These are phyloP conservation scores for Dryoscopus gambensis DNA, from an alignment of 2,113 vertebrate species.

Conservation along the genomic window DNA sequence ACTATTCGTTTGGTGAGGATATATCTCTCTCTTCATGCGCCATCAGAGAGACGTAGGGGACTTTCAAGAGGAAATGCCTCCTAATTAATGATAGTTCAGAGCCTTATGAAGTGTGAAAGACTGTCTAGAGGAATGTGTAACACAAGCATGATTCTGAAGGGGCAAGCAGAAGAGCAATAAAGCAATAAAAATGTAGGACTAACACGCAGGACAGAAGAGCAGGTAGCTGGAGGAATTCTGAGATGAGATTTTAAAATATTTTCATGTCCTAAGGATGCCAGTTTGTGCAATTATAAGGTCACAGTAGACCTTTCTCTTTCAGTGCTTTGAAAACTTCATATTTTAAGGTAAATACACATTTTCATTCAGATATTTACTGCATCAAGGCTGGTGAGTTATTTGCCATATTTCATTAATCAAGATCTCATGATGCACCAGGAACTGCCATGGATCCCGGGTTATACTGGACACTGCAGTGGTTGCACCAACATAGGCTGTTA, in stretches of 20 bases:
- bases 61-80: slow-evolving; percentile 45
- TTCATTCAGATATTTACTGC: neutral
- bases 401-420: neutral
- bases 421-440: neutral
- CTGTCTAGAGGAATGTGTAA: slow-evolving; percentile 22
- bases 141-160: slow-evolving; percentile 14
- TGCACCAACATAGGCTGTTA: neutral
- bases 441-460: neutral
- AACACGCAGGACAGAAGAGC: neutral
- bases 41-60: slow-evolving; percentile 11
- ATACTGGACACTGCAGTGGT: neutral
- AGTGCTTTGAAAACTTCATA: neutral
- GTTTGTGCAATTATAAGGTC: neutral
- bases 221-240: neutral
- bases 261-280: neutral
- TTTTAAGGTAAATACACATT: neutral
- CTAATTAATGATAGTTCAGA: slow-evolving; percentile 53
- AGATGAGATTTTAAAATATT: neutral
- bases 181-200: neutral
- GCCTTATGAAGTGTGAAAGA: slow-evolving; percentile 55
- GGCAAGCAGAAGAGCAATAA: neutral
- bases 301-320: neutral
- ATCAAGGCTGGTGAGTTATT: neutral
- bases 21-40: slow-evolving; percentile 1
- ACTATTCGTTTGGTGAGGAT: slow-evolving; percentile 3